phyloP scores from a whole-genome alignment of 2,888 invertebrate species.

The Philonicus albiceps region DNA sequence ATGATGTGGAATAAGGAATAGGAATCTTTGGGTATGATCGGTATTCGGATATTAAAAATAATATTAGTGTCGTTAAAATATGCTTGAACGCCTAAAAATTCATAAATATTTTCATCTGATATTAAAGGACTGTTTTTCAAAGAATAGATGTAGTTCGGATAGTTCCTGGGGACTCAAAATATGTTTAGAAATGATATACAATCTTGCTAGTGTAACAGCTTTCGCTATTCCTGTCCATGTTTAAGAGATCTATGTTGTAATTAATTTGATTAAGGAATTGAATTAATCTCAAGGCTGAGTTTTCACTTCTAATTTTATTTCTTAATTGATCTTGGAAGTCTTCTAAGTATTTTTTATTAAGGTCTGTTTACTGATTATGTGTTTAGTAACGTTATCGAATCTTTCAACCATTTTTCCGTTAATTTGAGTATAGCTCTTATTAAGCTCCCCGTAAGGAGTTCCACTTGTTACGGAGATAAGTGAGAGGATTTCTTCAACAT shows the following conservation, averaged over 20 bases:
- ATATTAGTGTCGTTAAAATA: not conserved
- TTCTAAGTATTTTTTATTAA: constrained; percentile 41
- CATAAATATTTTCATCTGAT: not conserved
- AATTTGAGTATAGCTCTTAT: no score
- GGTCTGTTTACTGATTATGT: constrained; percentile 46
- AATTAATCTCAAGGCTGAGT: no score
- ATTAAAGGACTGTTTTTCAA: not conserved
- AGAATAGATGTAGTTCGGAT: no score
- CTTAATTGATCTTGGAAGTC: no score
- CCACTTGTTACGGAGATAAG: no score
- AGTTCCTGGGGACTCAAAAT: no score
- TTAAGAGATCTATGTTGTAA: no score
- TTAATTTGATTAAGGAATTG: constrained; percentile 20
- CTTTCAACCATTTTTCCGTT: constrained; percentile 46
- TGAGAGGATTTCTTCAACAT: no score
- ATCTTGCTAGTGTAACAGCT: not conserved
- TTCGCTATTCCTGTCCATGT: no score
- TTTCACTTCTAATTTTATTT: no score
- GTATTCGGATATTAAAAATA: not conserved
- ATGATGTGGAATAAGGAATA: not conserved
- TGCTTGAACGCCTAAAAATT: not conserved
- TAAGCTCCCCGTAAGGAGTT: no score
- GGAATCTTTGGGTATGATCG: not conserved
- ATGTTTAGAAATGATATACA: not conserved
- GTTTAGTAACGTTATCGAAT: constrained; percentile 47